Evolutionary conservation across 2,797 vertebrate species (phyloP).

Genomic region (Pseudomugil gertrudae): DNA sequence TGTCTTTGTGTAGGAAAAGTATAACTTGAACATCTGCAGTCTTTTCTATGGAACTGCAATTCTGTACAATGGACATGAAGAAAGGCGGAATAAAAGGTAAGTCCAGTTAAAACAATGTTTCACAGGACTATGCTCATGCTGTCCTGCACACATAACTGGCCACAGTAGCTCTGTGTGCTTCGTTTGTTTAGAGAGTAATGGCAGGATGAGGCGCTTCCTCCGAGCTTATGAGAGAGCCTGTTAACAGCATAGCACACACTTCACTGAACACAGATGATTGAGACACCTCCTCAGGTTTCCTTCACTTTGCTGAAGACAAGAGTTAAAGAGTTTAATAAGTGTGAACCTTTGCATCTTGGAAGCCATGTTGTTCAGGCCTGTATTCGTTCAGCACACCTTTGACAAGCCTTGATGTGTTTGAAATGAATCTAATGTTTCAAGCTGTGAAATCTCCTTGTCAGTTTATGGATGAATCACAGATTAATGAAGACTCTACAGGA

Average conservation of each 20-base stretch:
- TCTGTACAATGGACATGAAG: conserved; percentile 62
- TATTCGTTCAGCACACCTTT: conserved; percentile 27
- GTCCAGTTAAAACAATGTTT: conserved; percentile 18
- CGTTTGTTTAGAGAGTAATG: conserved; percentile 69
- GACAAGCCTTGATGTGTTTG: conserved; percentile 27
- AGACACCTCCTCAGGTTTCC: conserved; percentile 54
- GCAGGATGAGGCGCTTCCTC: conserved; percentile 70
- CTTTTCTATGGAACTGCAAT: conserved; percentile 66
- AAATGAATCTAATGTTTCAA: conserved; percentile 20
- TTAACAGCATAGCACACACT: conserved; percentile 59
- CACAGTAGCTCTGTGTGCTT: conserved; percentile 30
- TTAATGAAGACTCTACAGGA: conserved; percentile 19
- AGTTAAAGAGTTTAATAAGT: conserved; percentile 51
- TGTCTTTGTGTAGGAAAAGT: conserved; percentile 62
- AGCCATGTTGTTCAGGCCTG: conserved; percentile 27
- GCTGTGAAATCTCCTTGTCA: conserved; percentile 24
- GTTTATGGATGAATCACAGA: conserved; percentile 17
- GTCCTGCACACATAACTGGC: conserved; percentile 25
- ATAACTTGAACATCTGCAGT: conserved; percentile 58
- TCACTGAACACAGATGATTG: conserved; percentile 55
- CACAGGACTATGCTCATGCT: conserved; percentile 1
- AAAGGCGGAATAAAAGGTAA: conserved; percentile 70
- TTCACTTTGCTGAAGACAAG: conserved; percentile 50
- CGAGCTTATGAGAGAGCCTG: conserved; percentile 39
- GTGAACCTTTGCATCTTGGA: conserved; percentile 9